Conservation (phyloP, 2,113 vertebrate genomes). For the Plectropomus leopardus region DNA sequence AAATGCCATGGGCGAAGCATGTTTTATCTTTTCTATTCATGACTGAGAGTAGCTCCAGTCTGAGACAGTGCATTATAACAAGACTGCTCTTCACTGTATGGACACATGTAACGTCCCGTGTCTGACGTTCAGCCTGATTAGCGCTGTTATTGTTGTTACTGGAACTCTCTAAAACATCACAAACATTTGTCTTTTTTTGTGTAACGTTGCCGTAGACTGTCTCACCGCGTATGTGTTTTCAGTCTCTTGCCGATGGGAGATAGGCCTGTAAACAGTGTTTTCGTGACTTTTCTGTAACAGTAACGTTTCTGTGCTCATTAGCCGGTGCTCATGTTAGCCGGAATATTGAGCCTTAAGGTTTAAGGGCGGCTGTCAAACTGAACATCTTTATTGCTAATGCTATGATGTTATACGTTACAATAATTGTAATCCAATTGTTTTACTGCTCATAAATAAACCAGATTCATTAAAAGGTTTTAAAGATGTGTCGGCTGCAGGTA, state of each 20-base stretch:
- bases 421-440: background rate
- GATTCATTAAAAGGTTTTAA: background rate
- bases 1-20: too few species aligned
- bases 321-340: background rate
- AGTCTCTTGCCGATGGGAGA: background rate
- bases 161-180: too few species aligned
- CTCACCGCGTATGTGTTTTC: background rate
- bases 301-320: background rate
- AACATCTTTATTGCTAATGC: background rate
- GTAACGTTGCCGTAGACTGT: background rate
- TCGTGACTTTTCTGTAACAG: background rate
- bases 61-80: too few species aligned
- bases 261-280: background rate
- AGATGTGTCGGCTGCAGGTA: conserved; percentile 6
- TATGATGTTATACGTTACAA: too few species aligned
- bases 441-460: accelerated
- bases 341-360: background rate
- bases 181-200: too few species aligned
- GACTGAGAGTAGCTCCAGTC: too few species aligned
- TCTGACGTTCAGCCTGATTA: too few species aligned
- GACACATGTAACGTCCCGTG: too few species aligned
- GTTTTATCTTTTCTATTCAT: too few species aligned
- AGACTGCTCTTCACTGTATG: too few species aligned
- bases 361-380: background rate
- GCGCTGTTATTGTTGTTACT: too few species aligned